Evolutionary conservation across 2,888 invertebrate species (phyloP).

Genomic region (Isotomurus palustris): DNA sequence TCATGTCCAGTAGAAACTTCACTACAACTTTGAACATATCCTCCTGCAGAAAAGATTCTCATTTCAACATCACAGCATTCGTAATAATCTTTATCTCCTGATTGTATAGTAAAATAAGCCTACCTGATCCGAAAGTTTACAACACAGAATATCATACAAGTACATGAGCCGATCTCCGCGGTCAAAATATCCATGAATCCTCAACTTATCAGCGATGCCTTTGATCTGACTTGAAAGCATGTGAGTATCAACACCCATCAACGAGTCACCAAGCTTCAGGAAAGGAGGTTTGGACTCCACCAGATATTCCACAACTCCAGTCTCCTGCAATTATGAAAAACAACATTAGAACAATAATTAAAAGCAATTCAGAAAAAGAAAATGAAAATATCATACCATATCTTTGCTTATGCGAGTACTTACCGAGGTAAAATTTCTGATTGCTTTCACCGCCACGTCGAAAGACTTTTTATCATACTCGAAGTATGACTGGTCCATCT

Average conservation of each 20-base stretch:
- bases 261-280: slow-evolving; percentile 20
- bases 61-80: background rate
- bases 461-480: background rate
- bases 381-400: background rate
- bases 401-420: background rate
- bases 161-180: slow-evolving; percentile 29
- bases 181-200: slow-evolving; percentile 34
- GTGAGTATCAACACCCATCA: slow-evolving; percentile 16
- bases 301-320: slow-evolving; percentile 17
- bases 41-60: slow-evolving; percentile 16
- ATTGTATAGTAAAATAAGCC: background rate
- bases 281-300: slow-evolving; percentile 20
- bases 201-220: slow-evolving; percentile 27
- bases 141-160: slow-evolving; percentile 13
- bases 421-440: background rate
- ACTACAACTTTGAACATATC: slow-evolving; percentile 26
- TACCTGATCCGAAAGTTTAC: slow-evolving; percentile 28
- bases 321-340: slow-evolving; percentile 16
- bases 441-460: slow-evolving; percentile 7
- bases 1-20: slow-evolving; percentile 32
- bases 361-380: background rate
- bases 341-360: background rate
- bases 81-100: background rate
- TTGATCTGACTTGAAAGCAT: slow-evolving; percentile 18
- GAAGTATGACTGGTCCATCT: background rate